phyloP scores from a whole-genome alignment of 2,113 vertebrate genomes.

The Callipepla californica region DNA sequence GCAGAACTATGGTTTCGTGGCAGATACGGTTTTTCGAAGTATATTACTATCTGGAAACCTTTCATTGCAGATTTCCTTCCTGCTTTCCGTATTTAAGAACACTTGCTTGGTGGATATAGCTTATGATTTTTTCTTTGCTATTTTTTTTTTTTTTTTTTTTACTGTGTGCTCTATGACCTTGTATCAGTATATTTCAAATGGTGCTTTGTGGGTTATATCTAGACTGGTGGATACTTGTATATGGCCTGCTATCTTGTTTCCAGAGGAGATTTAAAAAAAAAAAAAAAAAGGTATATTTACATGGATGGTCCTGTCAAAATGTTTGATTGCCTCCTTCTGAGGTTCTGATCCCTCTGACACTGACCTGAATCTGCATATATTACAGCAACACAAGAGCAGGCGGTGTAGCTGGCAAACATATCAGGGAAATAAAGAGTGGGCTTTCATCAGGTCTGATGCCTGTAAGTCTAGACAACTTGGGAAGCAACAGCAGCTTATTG shows the following conservation, averaged over 20 bases:
- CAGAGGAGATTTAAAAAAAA: neutral
- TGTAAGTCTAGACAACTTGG: fast-evolving
- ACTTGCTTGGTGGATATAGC: neutral
- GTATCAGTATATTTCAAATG: neutral
- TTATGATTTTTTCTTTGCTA: neutral
- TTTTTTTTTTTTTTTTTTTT: neutral
- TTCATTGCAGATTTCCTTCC: neutral
- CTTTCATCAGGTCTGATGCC: fast-evolving
- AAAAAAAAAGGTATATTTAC: neutral
- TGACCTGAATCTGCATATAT: neutral
- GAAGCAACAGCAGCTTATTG: neutral
- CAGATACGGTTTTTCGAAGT: neutral
- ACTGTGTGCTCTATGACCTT: neutral
- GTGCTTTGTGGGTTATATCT: neutral
- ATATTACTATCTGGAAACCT: neutral
- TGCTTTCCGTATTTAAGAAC: neutral
- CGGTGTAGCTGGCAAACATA: neutral
- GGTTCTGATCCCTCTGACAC: neutral
- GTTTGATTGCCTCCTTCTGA: neutral
- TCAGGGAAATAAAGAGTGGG: neutral
- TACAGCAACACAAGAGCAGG: neutral
- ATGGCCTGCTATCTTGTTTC: neutral
- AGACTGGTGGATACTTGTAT: neutral
- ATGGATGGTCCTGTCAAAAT: neutral
- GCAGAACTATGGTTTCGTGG: neutral